Evolutionary conservation across 2,113 vertebrate species (phyloP), one percentile per base, ranked within the genome.

Genomic region (Actinemys pallida): DNA sequence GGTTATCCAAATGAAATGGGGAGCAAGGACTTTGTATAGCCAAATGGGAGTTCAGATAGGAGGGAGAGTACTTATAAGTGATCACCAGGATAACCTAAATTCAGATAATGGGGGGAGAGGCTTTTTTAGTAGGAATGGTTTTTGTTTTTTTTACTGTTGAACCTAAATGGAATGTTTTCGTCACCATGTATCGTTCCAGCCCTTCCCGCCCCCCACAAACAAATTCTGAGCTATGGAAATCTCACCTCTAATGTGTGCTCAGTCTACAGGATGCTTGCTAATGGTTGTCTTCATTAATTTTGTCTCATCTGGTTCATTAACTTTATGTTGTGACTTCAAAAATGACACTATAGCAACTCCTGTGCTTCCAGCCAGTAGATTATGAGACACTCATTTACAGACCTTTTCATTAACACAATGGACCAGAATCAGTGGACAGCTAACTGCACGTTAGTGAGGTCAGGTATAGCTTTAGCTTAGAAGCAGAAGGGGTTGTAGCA

Each of bases 281-380:
- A 97, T 97, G 97, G 91, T 90, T 91, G 87, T 90, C 50, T 97
- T 98, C 93, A 95, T 97, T 98, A 96, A 97, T 96, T 97, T 97
- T 95, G 82, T 97, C 95, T 90, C 76, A 59, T 95, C 98, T 96
- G 91, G 90, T 95, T 98, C 96, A 97, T 98, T 98, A 96, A 93
- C 98, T 98, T 98, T 97, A 95, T 57, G 2, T 92, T 97, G 86
- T 97, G 90, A 89, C 82, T 96, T 62, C 49, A 50, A 85, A 97
- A 96, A 94, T 93, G 91, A 94, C 92, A 88, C 62, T 92, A n/a
- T 76, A 93, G 89, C 42, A 84, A 94, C 35, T 83, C 79, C n/a
- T 56, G 42, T 62, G 72, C 50, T 97, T 95, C 89, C 83, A 98
- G 57, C 4, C 80, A 78, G 87, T 92, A 97, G 83, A 95, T 85